phyloP scores from a whole-genome alignment of 2,113 vertebrate species.

The Callipepla californica region DNA sequence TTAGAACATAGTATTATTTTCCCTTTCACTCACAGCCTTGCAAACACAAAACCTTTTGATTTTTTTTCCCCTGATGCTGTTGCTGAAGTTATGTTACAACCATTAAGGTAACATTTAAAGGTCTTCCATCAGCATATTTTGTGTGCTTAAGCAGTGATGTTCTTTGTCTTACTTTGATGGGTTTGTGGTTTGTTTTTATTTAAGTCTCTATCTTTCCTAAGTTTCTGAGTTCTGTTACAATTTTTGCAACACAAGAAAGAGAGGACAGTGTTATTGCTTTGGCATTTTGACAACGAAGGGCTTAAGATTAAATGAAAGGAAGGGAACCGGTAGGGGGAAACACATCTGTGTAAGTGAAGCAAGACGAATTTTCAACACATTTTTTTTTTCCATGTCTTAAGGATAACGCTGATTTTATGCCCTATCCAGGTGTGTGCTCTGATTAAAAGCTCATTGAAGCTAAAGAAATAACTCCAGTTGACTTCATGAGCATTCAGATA shows the following conservation, averaged over 20 bases:
- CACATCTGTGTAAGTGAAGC: not conserved
- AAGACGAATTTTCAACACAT: not conserved
- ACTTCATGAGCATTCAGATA: not conserved
- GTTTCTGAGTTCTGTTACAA: not conserved
- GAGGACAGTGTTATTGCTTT: not conserved
- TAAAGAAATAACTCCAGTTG: not conserved
- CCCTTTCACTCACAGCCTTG: not conserved
- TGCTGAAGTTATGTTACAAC: not conserved
- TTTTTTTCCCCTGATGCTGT: not conserved
- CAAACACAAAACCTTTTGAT: not conserved
- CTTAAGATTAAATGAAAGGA: not conserved
- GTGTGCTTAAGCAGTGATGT: not conserved
- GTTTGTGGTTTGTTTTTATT: not conserved
- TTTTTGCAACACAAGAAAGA: not conserved
- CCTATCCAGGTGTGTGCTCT: not conserved
- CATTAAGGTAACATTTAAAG: not conserved
- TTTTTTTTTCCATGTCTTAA: not conserved
- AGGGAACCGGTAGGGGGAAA: rapidly evolving
- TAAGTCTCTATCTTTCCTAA: not conserved
- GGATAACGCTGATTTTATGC: not conserved
- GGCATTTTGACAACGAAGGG: not conserved
- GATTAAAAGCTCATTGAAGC: not conserved
- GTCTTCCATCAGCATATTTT: not conserved
- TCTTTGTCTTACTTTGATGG: not conserved
- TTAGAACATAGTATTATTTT: not conserved